Base-by-base conservation (phyloP, 2,888 invertebrate genomes). In the Hirtodrosophila alboralis region DNA sequence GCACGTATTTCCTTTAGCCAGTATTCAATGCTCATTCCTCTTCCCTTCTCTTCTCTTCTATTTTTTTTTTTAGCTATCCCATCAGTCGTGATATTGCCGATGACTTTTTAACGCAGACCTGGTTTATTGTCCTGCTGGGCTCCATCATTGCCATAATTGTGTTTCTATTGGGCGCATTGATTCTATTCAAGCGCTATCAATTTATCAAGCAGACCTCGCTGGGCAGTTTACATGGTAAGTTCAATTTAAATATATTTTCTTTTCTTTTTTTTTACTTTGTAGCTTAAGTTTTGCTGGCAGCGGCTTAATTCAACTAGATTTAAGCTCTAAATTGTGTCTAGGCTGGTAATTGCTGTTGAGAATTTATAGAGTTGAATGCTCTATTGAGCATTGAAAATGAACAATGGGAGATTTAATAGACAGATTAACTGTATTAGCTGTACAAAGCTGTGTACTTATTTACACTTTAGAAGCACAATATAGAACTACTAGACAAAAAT, bases 121-220 rank as follows among this genome's bases (percentile, higher is more conserved):
- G 96, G 96, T 96, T 97, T 92, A 95, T 97, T 91, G 95, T 96
- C 76, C 92, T 96, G 79, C 93, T 97, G 78, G 96, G 96, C 84
- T 95, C 96, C 84, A 94, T 96, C 91, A 93, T 96, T 70, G 94
- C 96, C 89, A 94, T 96, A 74, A 95, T 96, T 92, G 93, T 96
- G 75, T 93, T 96, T 84, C 93, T 96, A 80, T 95, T 97, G 90
- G 95, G 94, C 85, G 95, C 96, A 66, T 95, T 96, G 92, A 92
- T 96, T 84, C 94, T 96, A 87, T 93, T 96, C 56, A 91, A 95
- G 75, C 92, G 93, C 90, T 91, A 94, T 91, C 93, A 95, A 92
- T 91, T 95, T 90, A 92, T 94, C 90, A 91, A 95, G 92, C 94
- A 95, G 92, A 91, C 92, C 88, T 90, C 94, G 51, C 91, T 95